These are phyloP conservation scores for Microtus pennsylvanicus DNA, from an alignment of 2,113 vertebrate species.

Conservation along the genomic window DNA sequence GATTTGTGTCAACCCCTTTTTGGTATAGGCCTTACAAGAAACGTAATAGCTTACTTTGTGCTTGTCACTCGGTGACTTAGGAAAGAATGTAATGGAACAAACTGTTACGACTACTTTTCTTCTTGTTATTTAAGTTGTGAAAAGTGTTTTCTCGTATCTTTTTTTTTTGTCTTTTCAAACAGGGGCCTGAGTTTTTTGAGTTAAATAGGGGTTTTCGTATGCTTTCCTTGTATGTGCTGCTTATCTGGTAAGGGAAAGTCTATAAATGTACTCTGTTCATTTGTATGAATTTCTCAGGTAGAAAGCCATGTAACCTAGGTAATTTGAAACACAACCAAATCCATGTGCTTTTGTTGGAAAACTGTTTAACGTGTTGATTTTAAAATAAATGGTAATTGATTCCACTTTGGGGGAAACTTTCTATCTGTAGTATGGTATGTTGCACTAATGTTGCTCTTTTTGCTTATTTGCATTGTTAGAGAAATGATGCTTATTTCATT, in stretches of 20 bases:
- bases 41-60: slow-evolving; percentile 41
- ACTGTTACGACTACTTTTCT: slow-evolving; percentile 37
- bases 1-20: slow-evolving; percentile 55
- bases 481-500: slow-evolving; percentile 61
- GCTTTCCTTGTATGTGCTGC: slow-evolving; percentile 38
- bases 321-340: slow-evolving; percentile 69
- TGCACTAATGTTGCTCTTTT: slow-evolving; percentile 59
- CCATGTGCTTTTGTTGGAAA: slow-evolving; percentile 74
- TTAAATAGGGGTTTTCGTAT: slow-evolving; percentile 50
- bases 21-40: slow-evolving; percentile 54
- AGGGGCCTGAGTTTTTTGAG: slow-evolving; percentile 28
- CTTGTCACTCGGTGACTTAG: slow-evolving; percentile 61
- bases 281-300: slow-evolving; percentile 73
- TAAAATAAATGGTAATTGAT: slow-evolving; percentile 62
- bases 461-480: slow-evolving; percentile 64
- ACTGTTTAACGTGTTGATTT: slow-evolving; percentile 59
- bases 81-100: slow-evolving; percentile 41
- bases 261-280: slow-evolving; percentile 58
- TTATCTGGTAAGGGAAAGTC: slow-evolving; percentile 67
- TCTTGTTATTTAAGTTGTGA: slow-evolving; percentile 56
- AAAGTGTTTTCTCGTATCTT: slow-evolving; percentile 53
- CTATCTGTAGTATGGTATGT: slow-evolving; percentile 54
- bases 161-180: slow-evolving; percentile 42
- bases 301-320: slow-evolving; percentile 63
- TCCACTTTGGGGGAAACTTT: background rate